These are phyloP conservation scores for Margarornis squamiger DNA, from an alignment of 2,797 vertebrate species.

Conservation along the genomic window DNA sequence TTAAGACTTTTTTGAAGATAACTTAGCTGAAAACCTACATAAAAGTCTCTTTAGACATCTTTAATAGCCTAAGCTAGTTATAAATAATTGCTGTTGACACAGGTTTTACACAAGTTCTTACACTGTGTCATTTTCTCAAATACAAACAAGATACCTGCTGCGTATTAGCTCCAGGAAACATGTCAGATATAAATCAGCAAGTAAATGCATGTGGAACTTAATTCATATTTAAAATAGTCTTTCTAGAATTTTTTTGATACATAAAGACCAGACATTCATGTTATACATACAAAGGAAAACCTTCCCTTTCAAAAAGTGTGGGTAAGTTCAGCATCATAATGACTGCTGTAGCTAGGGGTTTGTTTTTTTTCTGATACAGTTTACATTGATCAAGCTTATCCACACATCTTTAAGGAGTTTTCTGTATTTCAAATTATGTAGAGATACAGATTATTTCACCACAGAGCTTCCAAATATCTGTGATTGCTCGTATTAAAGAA, in stretches of 20 bases:
- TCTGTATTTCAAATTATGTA: not conserved
- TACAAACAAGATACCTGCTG: constrained; percentile 22
- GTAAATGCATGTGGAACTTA: not conserved
- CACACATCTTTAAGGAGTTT: not conserved
- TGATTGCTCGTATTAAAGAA: not conserved
- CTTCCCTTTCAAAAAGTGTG: not conserved
- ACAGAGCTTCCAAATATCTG: not conserved
- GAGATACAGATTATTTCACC: not conserved
- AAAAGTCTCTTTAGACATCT: not conserved
- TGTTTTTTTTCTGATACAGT: not conserved
- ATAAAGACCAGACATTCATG: not conserved
- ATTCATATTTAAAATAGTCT: not conserved
- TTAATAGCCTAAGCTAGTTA: not conserved
- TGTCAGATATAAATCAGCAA: constrained; percentile 23
- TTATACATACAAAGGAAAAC: not conserved
- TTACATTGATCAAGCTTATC: not conserved
- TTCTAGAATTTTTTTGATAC: not conserved
- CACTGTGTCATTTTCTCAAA: not conserved
- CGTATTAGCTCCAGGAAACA: constrained; percentile 10
- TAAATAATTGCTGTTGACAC: constrained; percentile 16
- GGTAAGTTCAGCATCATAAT: not conserved
- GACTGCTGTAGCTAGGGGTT: not conserved
- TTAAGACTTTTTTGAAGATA: not conserved
- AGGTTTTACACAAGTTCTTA: constrained; percentile 5
- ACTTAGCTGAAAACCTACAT: not conserved